Percentiles rank a stretch among this genome's conserved stretches.
Conservation (phyloP, 2,113 vertebrate species). For the Chrysemys picta region DNA sequence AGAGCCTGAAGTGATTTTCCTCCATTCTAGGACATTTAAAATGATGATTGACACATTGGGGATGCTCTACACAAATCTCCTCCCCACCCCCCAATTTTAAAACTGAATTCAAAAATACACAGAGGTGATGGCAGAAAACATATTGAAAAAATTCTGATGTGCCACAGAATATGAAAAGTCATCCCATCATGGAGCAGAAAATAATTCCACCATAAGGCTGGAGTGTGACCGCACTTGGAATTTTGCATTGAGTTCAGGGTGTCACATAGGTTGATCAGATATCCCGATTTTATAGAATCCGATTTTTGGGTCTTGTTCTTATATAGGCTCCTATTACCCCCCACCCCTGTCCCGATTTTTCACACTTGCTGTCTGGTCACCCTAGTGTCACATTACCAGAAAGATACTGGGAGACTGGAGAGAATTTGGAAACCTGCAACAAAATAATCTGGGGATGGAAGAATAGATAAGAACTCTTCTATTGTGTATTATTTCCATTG, state of each 20-base stretch:
- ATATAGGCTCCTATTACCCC: no score
- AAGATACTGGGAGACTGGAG: slow-evolving; percentile 25
- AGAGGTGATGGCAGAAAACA: slow-evolving; percentile 51
- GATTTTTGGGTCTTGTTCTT: no score
- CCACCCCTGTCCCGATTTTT: no score
- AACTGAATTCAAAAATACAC: slow-evolving; percentile 56
- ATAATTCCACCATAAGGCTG: background rate
- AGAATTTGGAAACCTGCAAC: background rate
- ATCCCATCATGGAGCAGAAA: slow-evolving; percentile 18
- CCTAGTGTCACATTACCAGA: background rate
- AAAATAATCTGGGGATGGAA: background rate
- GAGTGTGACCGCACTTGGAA: background rate
- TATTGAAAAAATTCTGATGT: slow-evolving; percentile 65
- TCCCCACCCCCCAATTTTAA: slow-evolving; percentile 59
- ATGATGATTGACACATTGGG: slow-evolving; percentile 51
- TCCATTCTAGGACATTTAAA: slow-evolving; percentile 55
- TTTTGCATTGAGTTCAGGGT: background rate
- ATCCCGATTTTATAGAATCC: no score
- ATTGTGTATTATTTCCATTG: background rate
- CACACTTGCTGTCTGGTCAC: no score
- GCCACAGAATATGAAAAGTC: slow-evolving; percentile 36
- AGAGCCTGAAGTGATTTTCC: slow-evolving; percentile 61
- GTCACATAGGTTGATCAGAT: background rate
- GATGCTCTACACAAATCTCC: slow-evolving; percentile 60
- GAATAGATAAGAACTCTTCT: background rate